Conservation (phyloP, 1,140 invertebrate genomes). For the Scaptomyza montana region DNA sequence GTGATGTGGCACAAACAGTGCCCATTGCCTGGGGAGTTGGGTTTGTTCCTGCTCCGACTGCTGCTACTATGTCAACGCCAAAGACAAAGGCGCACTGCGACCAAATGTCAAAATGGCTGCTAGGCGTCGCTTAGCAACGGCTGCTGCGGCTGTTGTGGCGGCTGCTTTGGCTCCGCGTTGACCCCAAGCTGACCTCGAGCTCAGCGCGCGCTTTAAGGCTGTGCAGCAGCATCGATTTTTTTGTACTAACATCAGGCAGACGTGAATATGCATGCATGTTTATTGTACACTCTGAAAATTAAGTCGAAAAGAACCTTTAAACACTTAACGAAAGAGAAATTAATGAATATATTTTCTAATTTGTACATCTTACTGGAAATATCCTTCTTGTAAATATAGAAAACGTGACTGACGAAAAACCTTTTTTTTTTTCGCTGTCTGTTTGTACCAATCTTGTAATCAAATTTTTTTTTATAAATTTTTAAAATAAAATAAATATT, state of each 20-base stretch:
- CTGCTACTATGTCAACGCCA: slow-evolving; percentile 53
- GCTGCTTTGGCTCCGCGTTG: slow-evolving; percentile 38
- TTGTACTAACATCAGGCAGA: slow-evolving; percentile 12
- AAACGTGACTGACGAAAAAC: too few species aligned
- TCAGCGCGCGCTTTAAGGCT: slow-evolving; percentile 48
- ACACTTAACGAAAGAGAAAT: too few species aligned
- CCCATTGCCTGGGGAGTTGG: slow-evolving; percentile 11
- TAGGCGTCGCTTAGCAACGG: slow-evolving; percentile 22
- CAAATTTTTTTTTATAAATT: too few species aligned
- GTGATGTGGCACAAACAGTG: slow-evolving; percentile 19
- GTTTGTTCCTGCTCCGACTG: slow-evolving; percentile 20
- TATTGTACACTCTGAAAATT: slow-evolving; percentile 4
- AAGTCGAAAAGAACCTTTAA: too few species aligned
- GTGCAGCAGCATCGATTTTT: slow-evolving; percentile 60
- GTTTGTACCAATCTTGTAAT: too few species aligned
- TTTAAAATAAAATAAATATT: too few species aligned
- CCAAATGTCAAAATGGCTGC: slow-evolving; percentile 72
- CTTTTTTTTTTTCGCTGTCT: too few species aligned
- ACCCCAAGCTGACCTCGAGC: slow-evolving; percentile 60
- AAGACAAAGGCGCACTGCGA: slow-evolving; percentile 73
- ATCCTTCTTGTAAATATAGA: too few species aligned
- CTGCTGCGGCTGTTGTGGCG: slow-evolving; percentile 5
- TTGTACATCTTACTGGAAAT: too few species aligned
- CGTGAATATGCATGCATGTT: slow-evolving; percentile 24
- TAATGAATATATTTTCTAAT: too few species aligned